Base-by-base conservation (phyloP, 2,113 vertebrate genomes). In the Megaceryle torquata region DNA sequence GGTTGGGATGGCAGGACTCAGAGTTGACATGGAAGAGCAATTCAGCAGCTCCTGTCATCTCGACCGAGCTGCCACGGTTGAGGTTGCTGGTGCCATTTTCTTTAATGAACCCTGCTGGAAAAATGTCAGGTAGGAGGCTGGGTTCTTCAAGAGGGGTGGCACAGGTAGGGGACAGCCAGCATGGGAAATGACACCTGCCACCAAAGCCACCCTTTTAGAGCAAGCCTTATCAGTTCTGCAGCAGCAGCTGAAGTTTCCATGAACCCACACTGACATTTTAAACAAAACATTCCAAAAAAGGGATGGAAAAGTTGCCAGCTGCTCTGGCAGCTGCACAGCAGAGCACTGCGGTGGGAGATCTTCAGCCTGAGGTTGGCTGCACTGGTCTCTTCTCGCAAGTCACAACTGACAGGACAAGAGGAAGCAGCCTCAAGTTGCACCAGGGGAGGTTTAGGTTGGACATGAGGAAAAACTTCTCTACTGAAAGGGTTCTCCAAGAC, bases 61-160 rank as follows among this genome's bases (percentile, higher is more conserved):
- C 13, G 0, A 15, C 60, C 2, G 1, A 50, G 46, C 41, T 61
- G 46, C 41, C 41, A 4, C 0, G 0, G 43, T 44, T 33, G 37
- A n/a, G 57, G 44, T 19, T 69, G 2, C 20, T 12, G 37, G 43
- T 57, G n/a, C 53, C 33, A 1, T 19, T 29, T n/a, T n/a, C 43
- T 64, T 44, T 21, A 26, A 19, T 5, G 61, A 80, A 44, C 10
- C 24, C 24, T 20, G 48, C 8, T 10, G 18, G 17, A 54, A 10
- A 41, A 65, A 7, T 0, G 0, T 5, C 0, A 1, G 51, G 39
- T 26, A 29, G 63, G 67, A 79, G 35, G n/a, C 43, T 69, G 56
- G 41, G 11, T 20, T 41, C 24, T 57, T 17, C 35, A 11, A 20
- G 41, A 37, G 17, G 26, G 39, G 29, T 63, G 48, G 18, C 56